A percentile compares a stretch with the other conserved stretches of the same genome.
Evolutionary conservation across 2,888 invertebrate species (phyloP).

Genomic region (Habrosyne pyritoides): DNA sequence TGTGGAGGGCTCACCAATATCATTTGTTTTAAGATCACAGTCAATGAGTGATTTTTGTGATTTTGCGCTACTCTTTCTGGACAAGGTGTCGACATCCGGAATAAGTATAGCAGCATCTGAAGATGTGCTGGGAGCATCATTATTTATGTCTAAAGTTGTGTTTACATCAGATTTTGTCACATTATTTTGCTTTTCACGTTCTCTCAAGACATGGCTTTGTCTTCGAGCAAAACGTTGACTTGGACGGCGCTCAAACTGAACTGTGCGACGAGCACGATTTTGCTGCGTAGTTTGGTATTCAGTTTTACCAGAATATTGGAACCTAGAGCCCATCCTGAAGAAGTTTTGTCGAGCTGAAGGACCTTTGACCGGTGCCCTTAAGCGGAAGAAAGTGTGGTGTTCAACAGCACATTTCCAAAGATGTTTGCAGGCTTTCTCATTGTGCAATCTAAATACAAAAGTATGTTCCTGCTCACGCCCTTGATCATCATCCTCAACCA

Average conservation of each 20-base stretch:
- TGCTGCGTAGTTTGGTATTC: slow-evolving; percentile 98
- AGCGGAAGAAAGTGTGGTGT: slow-evolving; percentile 99
- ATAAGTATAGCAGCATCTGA: slow-evolving; percentile 36
- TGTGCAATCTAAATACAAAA: slow-evolving; percentile 97
- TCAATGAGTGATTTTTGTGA: slow-evolving; percentile 80
- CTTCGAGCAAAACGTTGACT: slow-evolving; percentile 98
- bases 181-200: slow-evolving; percentile 86
- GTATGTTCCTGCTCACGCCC: slow-evolving; percentile 99
- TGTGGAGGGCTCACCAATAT: slow-evolving; percentile 63
- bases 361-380: slow-evolving; percentile 94
- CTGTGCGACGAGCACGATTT: slow-evolving; percentile 94
- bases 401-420: slow-evolving; percentile 99
- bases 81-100: slow-evolving; percentile 63
- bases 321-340: slow-evolving; percentile 99
- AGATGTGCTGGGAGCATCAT: slow-evolving; percentile 62
- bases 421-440: slow-evolving; percentile 99
- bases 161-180: slow-evolving; percentile 57
- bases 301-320: slow-evolving; percentile 96
- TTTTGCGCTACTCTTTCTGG: slow-evolving; percentile 82
- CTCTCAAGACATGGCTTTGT: slow-evolving; percentile 93
- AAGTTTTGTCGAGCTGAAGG: slow-evolving; percentile 96
- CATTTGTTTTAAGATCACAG: slow-evolving; percentile 37
- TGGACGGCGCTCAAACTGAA: slow-evolving; percentile 97
- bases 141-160: slow-evolving; percentile 50
- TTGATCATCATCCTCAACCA: slow-evolving; percentile 99